Evolutionary conservation across 2,888 invertebrate genomes (phyloP).

Genomic region (Hemithea aestivaria): DNA sequence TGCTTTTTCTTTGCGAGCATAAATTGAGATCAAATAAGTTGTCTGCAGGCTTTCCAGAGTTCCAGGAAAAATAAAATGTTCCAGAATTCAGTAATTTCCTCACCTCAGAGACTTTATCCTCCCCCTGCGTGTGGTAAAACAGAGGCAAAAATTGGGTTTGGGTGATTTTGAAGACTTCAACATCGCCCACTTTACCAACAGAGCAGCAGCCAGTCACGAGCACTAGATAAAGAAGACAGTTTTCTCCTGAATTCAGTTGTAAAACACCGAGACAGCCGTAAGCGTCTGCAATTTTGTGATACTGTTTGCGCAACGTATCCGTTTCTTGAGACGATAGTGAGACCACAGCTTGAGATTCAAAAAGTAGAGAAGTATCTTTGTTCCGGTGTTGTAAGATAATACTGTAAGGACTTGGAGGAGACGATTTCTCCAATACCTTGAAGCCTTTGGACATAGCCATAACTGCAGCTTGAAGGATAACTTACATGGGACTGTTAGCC

Average conservation of each 20-base stretch:
- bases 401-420: constrained; percentile 92
- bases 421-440: constrained; percentile 92
- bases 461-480: constrained; percentile 22
- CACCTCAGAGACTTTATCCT: constrained; percentile 81
- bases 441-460: constrained; percentile 98
- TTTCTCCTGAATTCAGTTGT: constrained; percentile 91
- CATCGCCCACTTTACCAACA: constrained; percentile 95
- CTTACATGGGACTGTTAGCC: constrained; percentile 40
- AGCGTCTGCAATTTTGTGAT: constrained; percentile 94
- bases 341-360: constrained; percentile 95
- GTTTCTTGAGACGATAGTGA: constrained; percentile 92
- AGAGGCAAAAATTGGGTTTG: constrained; percentile 95
- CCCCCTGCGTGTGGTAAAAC: constrained; percentile 83
- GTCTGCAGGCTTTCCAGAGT: constrained; percentile 65
- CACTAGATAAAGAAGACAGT: constrained; percentile 91
- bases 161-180: constrained; percentile 96
- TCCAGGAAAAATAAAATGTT: constrained; percentile 98
- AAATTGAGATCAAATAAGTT: constrained; percentile 93
- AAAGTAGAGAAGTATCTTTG: constrained; percentile 91
- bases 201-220: constrained; percentile 97
- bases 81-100: constrained; percentile 97
- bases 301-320: constrained; percentile 92
- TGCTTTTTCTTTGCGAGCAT: constrained; percentile 93
- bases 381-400: constrained; percentile 93
- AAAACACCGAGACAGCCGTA: constrained; percentile 98